A percentile compares a stretch with the other conserved stretches of the same genome.
Conservation (phyloP, 2,888 invertebrate genomes). For the Abrostola triplasia region DNA sequence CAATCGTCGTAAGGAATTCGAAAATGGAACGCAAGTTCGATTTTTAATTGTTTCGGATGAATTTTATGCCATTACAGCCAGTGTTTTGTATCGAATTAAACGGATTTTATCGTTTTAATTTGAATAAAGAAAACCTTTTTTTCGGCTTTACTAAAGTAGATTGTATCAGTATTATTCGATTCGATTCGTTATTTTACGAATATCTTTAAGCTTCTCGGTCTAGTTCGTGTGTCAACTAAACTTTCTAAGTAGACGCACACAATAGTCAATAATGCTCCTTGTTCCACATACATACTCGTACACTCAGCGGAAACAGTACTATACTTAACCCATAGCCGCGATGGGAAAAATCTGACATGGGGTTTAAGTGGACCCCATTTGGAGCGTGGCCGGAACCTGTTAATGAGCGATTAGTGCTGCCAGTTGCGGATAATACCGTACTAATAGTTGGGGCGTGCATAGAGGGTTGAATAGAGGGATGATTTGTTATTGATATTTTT, state of each 20-base stretch:
- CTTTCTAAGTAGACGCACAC: no score
- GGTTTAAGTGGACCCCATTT: slow-evolving; percentile 54
- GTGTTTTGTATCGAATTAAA: slow-evolving; percentile 71
- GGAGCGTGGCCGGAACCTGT: slow-evolving; percentile 77
- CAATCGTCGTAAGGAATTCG: slow-evolving; percentile 79
- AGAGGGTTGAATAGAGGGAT: slow-evolving; percentile 63
- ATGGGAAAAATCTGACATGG: slow-evolving; percentile 55
- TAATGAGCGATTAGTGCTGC: slow-evolving; percentile 87
- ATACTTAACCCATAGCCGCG: slow-evolving; percentile 39
- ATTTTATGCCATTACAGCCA: slow-evolving; percentile 69
- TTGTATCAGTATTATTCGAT: not conserved
- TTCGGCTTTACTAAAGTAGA: slow-evolving; percentile 6
- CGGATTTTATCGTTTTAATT: slow-evolving; percentile 66
- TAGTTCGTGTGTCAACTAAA: no score
- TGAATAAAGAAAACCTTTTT: slow-evolving; percentile 54
- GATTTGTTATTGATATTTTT: slow-evolving; percentile 56
- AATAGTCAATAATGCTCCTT: slow-evolving; percentile 9
- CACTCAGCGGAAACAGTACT: slow-evolving; percentile 29
- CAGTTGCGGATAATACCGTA: slow-evolving; percentile 83
- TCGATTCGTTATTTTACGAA: not conserved
- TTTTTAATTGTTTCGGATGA: slow-evolving; percentile 84
- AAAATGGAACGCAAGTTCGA: slow-evolving; percentile 82
- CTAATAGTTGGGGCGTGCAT: slow-evolving; percentile 81
- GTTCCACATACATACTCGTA: slow-evolving; percentile 6
- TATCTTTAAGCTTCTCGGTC: not conserved